Evolutionary conservation across 2,888 invertebrate species (phyloP).

Genomic region (Callinectes sapidus): DNA sequence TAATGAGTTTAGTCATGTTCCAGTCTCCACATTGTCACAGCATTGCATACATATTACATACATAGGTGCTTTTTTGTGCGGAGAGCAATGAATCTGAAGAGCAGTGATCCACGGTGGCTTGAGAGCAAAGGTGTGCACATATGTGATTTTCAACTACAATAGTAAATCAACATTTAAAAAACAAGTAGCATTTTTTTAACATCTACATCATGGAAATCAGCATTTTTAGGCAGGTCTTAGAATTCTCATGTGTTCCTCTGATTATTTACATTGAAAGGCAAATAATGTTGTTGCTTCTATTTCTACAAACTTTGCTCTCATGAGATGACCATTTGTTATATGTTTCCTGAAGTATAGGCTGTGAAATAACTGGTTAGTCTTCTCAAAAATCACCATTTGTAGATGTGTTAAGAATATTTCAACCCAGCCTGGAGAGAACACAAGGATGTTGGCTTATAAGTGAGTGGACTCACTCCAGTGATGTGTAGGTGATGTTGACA

Average conservation of each 20-base stretch:
- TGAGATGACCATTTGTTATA: background rate
- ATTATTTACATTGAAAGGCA: background rate
- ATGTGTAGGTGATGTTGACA: background rate
- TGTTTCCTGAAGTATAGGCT: background rate
- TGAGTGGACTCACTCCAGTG: background rate
- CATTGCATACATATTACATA: constrained; percentile 2
- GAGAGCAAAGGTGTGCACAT: background rate
- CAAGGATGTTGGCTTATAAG: background rate
- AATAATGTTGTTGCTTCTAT: background rate
- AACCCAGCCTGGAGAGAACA: background rate
- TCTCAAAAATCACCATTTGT: background rate
- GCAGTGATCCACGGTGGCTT: background rate
- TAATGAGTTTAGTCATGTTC: background rate
- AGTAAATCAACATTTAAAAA: constrained; percentile 7
- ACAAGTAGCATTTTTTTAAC: background rate
- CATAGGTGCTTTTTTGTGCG: background rate
- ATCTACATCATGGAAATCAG: background rate
- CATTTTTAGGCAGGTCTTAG: background rate
- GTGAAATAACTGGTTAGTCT: background rate
- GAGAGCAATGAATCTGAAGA: background rate
- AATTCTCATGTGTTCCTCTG: background rate
- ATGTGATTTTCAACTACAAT: background rate
- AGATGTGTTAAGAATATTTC: background rate
- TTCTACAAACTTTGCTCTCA: constrained; percentile 7
- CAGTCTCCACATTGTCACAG: background rate